Evolutionary conservation across 2,888 invertebrate species (phyloP), one percentile per base, ranked within the genome.

Genomic region (Acrocyrtus sp.): DNA sequence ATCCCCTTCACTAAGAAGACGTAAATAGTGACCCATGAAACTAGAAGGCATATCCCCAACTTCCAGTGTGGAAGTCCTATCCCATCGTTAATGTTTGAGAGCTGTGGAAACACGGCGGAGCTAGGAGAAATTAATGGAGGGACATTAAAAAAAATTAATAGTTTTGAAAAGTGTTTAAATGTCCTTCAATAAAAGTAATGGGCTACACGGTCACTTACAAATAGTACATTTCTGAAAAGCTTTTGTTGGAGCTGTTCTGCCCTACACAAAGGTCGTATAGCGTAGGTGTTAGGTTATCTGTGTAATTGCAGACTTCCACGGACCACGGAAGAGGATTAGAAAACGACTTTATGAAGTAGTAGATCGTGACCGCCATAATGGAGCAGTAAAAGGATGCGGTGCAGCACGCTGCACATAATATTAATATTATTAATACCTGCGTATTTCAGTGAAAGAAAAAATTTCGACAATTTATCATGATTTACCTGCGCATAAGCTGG

Each of bases 381-480:
- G 91, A 89, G 60, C 91, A 91, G 83, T 93, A 93, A 84, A 93
- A 93, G 0, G 91, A 89, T 1, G 90, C 87, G 12, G 92, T 89
- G 78, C 88, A 89, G 17, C 83, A 82, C 3, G 83, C 84, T 3
- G 84, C 83, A 8, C 86, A 81, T 8, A 84, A 82, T 76, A 86
- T 86, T 4, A n/a, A n/a, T n/a, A n/a, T n/a, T n/a, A n/a, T n/a
- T n/a, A n/a, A n/a, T n/a, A n/a, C n/a, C n/a, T n/a, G n/a, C n/a
- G n/a, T n/a, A n/a, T n/a, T n/a, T n/a, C n/a, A n/a, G n/a, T n/a
- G n/a, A n/a, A n/a, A n/a, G n/a, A n/a, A n/a, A n/a, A n/a, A n/a
- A n/a, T n/a, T n/a, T n/a, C n/a, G n/a, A n/a, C n/a, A n/a, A n/a
- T n/a, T n/a, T n/a, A n/a, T n/a, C n/a, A n/a, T n/a, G n/a, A n/a